Evolutionary conservation across 1,140 invertebrate genomes (phyloP).

Genomic region (Daktulosphaira vitifoliae): DNA sequence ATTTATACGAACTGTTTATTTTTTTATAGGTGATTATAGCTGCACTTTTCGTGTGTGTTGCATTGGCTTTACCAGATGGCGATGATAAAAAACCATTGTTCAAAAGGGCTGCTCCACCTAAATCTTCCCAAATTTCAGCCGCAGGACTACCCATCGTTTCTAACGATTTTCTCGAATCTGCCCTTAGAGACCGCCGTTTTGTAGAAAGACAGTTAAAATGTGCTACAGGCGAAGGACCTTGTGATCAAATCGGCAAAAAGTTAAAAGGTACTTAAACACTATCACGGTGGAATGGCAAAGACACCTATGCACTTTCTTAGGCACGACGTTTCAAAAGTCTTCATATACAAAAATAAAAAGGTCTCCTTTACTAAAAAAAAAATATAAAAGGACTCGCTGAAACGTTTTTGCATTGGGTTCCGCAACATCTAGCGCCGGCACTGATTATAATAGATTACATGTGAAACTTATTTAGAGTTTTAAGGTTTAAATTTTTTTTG

Average conservation of each 20-base stretch:
- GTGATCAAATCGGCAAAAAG: constrained; percentile 58
- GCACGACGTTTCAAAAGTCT: too few relatives aligned
- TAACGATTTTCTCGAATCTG: constrained; percentile 55
- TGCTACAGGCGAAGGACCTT: constrained; percentile 57
- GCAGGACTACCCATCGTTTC: constrained; percentile 17
- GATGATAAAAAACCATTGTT: not conserved
- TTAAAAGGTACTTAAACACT: constrained; percentile 63
- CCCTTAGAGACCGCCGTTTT: constrained; percentile 59
- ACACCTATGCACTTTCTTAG: too few relatives aligned
- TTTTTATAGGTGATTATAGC: not conserved
- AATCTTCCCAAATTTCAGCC: not conserved
- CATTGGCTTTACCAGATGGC: not conserved
- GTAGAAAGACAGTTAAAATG: constrained; percentile 60
- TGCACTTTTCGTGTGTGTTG: not conserved
- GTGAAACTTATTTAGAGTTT: too few relatives aligned
- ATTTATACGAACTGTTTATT: too few relatives aligned
- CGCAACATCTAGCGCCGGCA: too few relatives aligned
- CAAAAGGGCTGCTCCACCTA: not conserved
- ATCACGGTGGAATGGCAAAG: too few relatives aligned
- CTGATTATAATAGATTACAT: too few relatives aligned
- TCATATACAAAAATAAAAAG: too few relatives aligned
- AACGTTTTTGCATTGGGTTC: too few relatives aligned
- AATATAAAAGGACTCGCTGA: too few relatives aligned
- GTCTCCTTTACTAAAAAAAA: too few relatives aligned
- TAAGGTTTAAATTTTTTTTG: too few relatives aligned